phyloP scores from a whole-genome alignment of 2,888 invertebrate species.

The Portevinia maculata region DNA sequence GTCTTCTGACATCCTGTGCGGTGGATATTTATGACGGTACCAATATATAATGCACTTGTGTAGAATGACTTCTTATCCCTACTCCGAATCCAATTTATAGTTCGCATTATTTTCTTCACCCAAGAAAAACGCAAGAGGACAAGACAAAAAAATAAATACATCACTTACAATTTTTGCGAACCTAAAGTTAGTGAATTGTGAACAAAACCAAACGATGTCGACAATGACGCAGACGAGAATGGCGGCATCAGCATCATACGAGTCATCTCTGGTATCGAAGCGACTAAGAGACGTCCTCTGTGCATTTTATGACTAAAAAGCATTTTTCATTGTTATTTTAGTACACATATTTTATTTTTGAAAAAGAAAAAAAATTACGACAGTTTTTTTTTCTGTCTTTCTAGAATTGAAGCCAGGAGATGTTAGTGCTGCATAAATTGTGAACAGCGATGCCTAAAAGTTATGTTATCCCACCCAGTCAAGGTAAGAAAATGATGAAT shows the following conservation, averaged over 20 bases:
- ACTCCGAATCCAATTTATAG: conserved; percentile 64
- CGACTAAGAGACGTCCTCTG: conserved; percentile 64
- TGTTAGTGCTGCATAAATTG: conserved; percentile 47
- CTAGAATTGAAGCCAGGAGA: conserved; percentile 27
- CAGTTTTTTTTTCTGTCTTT: conserved; percentile 56
- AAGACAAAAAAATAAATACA: conserved; percentile 1
- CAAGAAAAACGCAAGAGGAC: conserved; percentile 2
- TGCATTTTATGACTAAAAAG: conserved; percentile 70
- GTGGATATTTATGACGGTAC: conserved; percentile 63
- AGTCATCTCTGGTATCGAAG: conserved; percentile 20
- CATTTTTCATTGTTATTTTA: conserved; percentile 67
- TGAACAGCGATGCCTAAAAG: conserved; percentile 57
- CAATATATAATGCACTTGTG: conserved; percentile 60
- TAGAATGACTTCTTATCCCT: conserved; percentile 39
- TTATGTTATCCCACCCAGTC: conserved; percentile 44
- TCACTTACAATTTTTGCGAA: conserved; percentile 43
- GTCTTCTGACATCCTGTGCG: conserved; percentile 29
- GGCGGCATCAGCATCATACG: conserved; percentile 23
- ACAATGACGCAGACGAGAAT: conserved; percentile 5
- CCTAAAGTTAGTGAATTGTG: conserved; percentile 41
- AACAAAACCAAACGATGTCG: conserved; percentile 26
- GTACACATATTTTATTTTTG: conserved; percentile 39
- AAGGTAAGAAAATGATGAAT: conserved; percentile 34
- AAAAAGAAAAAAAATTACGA: conserved; percentile 54
- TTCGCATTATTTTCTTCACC: conserved; percentile 31